Base-by-base conservation (phyloP, 2,888 invertebrate genomes). In the Lepidonotus clava region DNA sequence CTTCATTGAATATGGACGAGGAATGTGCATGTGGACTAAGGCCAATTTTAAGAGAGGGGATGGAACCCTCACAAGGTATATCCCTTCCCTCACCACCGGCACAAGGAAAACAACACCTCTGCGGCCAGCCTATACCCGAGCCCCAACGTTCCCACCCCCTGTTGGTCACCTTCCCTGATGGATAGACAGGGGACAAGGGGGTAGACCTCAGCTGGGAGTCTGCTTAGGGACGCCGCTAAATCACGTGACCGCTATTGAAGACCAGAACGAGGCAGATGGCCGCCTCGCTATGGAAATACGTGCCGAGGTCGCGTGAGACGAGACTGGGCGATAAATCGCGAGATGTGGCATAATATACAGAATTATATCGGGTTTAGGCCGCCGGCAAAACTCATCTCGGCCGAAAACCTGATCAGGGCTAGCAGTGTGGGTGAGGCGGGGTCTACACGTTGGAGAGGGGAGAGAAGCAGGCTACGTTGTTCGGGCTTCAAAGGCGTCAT, bases 171-270 rank as follows among this genome's bases (percentile, higher is more conserved):
- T 18, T 28, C 28, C 1, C 11, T 61, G 61, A 61, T 61, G 61
- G 61, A 61, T 61, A 32, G 61, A 1, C 14, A 24, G 61, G 61
- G 24, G n/a, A 61, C 61, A 24, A 24, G 4, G 61, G 61, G 24
- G 24, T 24, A n/a, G 28, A 28, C 61, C 61, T 28, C 61, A 61
- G 61, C 61, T 61, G 61, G 61, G 28, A 61, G 28, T 32, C 61
- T 61, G 61, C 61, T 61, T 61, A 61, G 28, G 61, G 61, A 61
- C 61, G 28, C 61, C 11, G 61, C 61, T 40, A 38, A 76, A 76
- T 76, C 76, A 76, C 76, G 76, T 76, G 76, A 76, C 76, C 76
- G 36, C 76, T 38, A 76, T 76, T 76, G 76, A 76, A 40, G 21
- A 76, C 76, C 76, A 76, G 24, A 76, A 38, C 76, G 76, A 38